These are phyloP conservation scores for Burhinus oedicnemus DNA, from an alignment of 2,113 vertebrate species.

Conservation along the genomic window DNA sequence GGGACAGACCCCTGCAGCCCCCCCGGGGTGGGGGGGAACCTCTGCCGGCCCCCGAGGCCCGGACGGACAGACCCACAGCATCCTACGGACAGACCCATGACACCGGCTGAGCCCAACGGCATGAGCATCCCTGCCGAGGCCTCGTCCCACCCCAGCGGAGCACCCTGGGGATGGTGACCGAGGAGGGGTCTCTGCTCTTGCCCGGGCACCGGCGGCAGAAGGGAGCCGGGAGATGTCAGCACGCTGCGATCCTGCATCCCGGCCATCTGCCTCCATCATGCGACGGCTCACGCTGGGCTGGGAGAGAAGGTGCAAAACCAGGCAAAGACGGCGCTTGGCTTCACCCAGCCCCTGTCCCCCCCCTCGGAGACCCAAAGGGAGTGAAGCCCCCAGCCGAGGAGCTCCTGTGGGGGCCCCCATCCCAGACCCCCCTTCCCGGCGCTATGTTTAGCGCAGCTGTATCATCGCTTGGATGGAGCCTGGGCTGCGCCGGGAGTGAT, in stretches of 20 bases:
- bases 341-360: neutral
- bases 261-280: neutral
- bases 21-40: too few species aligned
- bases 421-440: neutral
- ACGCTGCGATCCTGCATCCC: rapidly evolving
- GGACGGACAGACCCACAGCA: neutral
- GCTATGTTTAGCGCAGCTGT: neutral
- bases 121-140: neutral
- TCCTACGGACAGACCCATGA: neutral
- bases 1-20: neutral
- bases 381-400: neutral
- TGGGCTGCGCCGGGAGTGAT: neutral
- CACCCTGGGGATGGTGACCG: rapidly evolving
- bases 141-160: neutral
- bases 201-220: neutral
- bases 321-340: neutral
- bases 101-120: rapidly evolving
- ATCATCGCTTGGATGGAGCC: neutral
- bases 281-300: rapidly evolving
- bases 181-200: neutral
- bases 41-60: neutral
- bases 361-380: rapidly evolving
- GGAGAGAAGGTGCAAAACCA: neutral
- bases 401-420: rapidly evolving
- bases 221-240: rapidly evolving